These are phyloP conservation scores for Sebastes flavidus DNA, from an alignment of 2,797 vertebrate genomes.

Conservation along the genomic window DNA sequence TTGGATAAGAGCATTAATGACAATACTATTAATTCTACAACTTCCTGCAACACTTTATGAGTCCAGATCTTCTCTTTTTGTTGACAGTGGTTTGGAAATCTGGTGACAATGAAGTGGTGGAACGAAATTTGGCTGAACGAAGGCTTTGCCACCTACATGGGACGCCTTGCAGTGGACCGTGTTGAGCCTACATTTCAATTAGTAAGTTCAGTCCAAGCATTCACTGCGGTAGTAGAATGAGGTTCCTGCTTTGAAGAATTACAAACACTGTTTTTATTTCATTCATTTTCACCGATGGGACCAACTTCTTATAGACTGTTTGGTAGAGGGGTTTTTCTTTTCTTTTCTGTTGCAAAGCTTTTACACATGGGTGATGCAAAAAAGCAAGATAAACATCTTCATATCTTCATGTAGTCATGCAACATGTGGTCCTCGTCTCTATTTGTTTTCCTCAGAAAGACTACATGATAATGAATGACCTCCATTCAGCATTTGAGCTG, in stretches of 20 bases:
- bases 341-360: background rate
- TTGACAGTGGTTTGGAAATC: constrained; percentile 86
- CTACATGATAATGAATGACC: constrained; percentile 18
- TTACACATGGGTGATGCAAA: background rate
- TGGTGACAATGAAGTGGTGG: constrained; percentile 88
- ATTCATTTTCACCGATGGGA: background rate
- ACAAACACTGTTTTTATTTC: background rate
- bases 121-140: constrained; percentile 85
- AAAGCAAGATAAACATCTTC: background rate
- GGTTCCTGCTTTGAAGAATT: background rate
- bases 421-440: background rate
- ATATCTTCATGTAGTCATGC: background rate
- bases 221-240: background rate
- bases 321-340: background rate
- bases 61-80: background rate
- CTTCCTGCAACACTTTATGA: background rate
- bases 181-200: constrained; percentile 64
- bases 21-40: background rate
- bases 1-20: background rate
- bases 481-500: constrained; percentile 55
- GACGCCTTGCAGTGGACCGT: constrained; percentile 57
- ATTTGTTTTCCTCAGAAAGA: constrained; percentile 64
- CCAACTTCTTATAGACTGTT: background rate
- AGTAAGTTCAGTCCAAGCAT: constrained; percentile 48
- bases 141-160: constrained; percentile 80